Percentiles rank a stretch among this genome's conserved stretches.
These are phyloP conservation scores for Cisticola juncidis DNA, from an alignment of 2,113 vertebrate genomes.

Conservation along the genomic window DNA sequence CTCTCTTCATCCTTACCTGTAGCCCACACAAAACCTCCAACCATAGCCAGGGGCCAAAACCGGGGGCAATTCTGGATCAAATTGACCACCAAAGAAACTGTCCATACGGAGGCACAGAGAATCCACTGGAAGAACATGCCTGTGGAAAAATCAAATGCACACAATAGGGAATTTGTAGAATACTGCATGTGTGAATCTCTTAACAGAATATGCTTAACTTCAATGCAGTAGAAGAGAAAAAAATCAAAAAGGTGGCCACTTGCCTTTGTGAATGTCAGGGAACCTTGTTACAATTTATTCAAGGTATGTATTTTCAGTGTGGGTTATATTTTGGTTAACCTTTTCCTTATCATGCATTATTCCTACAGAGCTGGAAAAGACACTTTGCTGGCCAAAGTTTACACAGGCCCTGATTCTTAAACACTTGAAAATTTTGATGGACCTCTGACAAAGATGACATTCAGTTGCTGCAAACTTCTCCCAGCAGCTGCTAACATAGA, in stretches of 20 bases:
- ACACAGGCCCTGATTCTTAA: not conserved
- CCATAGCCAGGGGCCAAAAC: conserved; percentile 88
- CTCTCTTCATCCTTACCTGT: conserved; percentile 78
- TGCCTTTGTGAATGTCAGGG: not conserved
- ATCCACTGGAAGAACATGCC: conserved; percentile 95
- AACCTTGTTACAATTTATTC: not conserved
- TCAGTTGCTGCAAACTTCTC: not conserved
- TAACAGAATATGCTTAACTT: not conserved
- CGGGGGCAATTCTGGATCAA: conserved; percentile 78
- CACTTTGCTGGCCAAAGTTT: not conserved
- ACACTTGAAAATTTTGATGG: not conserved
- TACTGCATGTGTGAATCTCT: not conserved
- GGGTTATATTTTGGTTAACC: not conserved
- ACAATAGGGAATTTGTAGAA: not conserved
- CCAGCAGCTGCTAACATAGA: not conserved
- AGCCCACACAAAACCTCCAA: conserved; percentile 88
- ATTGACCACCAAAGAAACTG: conserved; percentile 79
- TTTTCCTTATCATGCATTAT: not conserved
- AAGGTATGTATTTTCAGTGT: not conserved
- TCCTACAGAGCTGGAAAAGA: not conserved
- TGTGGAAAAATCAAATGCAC: conserved; percentile 49
- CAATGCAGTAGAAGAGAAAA: not conserved
- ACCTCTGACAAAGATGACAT: not conserved
- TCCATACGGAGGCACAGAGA: conserved; percentile 84
- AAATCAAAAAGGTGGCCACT: not conserved